Evolutionary conservation across 2,797 vertebrate genomes (phyloP), one percentile per base, ranked within the genome.

Genomic region (Hypotaenidia philippensis): DNA sequence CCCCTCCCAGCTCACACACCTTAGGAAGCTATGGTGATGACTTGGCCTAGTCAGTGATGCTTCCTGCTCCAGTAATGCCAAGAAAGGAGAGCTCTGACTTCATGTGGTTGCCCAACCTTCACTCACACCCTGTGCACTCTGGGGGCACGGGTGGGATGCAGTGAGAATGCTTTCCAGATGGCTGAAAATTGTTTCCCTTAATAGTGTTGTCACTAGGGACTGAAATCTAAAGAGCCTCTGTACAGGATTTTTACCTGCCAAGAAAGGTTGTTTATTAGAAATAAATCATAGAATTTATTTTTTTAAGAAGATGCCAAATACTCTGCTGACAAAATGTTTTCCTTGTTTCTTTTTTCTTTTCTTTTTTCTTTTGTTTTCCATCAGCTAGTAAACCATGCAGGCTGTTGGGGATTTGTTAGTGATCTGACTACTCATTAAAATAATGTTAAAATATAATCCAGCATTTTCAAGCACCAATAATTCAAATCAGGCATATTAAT

Each of bases 101-200:
- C 76, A 31, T 13, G 56, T 18, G 27, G 69, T 47, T 75, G 89
- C 41, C 61, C 68, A 78, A 3, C 29, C 57, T 71, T 86, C 10
- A 4, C 69, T 91, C 0, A 0, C 17, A 57, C 38, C 23, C 83
- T 16, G 25, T 13, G 72, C 41, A 44, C 90, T 69, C 74, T 5
- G 41, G 61, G 50, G 56, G 55, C 59, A 82, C 38, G 70, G 63
- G 20, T 25, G 36, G 49, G 63, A 77, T 41, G 52, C 86, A 87
- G 47, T 13, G 21, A 89, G 85, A 90, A 65, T 13, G 3, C 38
- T 44, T 86, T 82, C 77, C 93, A 95, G 88, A 74, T 70, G 45
- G 83, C 60, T 84, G 63, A 72, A 87, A 95, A 82, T 26, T 36
- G 44, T 53, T 90, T 84, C 66, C 31, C 23, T 89, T 81, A 79